Conservation (phyloP, 2,888 invertebrate genomes). For the Sminthurides aquaticus region DNA sequence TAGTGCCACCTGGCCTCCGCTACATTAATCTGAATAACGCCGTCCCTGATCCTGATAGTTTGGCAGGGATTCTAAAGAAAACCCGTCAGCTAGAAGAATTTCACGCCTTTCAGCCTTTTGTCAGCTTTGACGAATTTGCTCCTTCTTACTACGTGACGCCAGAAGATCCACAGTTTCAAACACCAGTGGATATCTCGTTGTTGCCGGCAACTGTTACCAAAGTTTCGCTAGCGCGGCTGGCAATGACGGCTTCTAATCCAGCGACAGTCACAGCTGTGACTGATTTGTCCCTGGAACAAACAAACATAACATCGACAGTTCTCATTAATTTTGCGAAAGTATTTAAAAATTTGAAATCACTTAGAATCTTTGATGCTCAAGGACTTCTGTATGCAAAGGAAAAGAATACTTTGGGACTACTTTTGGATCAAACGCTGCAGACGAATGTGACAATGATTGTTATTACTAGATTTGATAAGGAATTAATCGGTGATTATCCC, state of each 20-base stretch:
- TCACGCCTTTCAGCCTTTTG: constrained; percentile 18
- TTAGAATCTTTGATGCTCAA: constrained; percentile 6
- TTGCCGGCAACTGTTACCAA: constrained; percentile 9
- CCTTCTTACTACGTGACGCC: constrained; percentile 11
- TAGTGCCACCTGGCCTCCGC: not conserved
- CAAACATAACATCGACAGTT: constrained; percentile 10
- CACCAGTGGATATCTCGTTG: constrained; percentile 5
- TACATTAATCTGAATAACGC: constrained; percentile 22
- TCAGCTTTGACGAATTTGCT: constrained; percentile 8
- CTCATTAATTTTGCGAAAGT: constrained; percentile 8
- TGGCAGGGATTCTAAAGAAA: constrained; percentile 6
- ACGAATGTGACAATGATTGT: constrained; percentile 5
- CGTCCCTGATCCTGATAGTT: constrained; percentile 3
- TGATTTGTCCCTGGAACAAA: constrained; percentile 14
- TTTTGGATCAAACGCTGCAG: constrained; percentile 2
- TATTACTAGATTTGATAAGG: not conserved
- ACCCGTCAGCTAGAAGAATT: constrained; percentile 14
- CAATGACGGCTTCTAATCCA: constrained; percentile 11
- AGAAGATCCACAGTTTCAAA: constrained; percentile 11
- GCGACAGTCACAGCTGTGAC: constrained; percentile 3
- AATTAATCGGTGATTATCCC: not conserved
- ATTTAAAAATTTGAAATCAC: constrained; percentile 10
- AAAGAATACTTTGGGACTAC: not conserved
- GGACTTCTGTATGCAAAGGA: not conserved
- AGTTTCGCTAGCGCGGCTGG: constrained; percentile 16